These are phyloP conservation scores for Rhyacophila brunnea DNA, from an alignment of 1,140 invertebrate genomes.

Conservation along the genomic window DNA sequence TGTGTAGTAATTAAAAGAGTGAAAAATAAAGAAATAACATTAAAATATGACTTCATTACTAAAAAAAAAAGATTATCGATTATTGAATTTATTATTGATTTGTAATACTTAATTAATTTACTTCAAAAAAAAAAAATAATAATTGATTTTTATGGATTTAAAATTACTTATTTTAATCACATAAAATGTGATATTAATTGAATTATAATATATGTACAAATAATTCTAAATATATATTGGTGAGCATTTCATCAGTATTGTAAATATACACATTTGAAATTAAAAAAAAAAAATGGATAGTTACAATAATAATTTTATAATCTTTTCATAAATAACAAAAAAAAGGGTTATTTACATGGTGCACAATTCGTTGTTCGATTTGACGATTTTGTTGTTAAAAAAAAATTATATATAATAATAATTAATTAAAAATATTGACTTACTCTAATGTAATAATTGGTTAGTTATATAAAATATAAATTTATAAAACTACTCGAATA, in stretches of 20 bases:
- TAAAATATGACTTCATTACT: no score
- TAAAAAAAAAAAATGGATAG: conserved; percentile 2
- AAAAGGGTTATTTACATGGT: conserved; percentile 34
- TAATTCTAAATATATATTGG: conserved; percentile 4
- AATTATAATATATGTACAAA: not conserved
- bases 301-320: not conserved
- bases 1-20: no score
- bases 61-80: no score
- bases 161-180: not conserved
- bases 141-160: no score
- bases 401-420: conserved; percentile 1
- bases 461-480: conserved; percentile 20
- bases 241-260: conserved; percentile 1
- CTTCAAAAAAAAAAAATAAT: no score
- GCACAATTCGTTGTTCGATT: conserved; percentile 25
- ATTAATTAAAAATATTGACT: conserved; percentile 2
- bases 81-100: no score
- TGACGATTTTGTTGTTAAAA: not conserved
- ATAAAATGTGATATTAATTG: not conserved
- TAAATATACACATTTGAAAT: not conserved
- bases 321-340: conserved; percentile 17
- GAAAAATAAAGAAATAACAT: no score
- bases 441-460: conserved; percentile 28
- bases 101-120: no score
- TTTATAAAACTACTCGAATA: conserved; percentile 23